Conservation (phyloP, 2,113 vertebrate genomes). For the Fukomys damarensis region DNA sequence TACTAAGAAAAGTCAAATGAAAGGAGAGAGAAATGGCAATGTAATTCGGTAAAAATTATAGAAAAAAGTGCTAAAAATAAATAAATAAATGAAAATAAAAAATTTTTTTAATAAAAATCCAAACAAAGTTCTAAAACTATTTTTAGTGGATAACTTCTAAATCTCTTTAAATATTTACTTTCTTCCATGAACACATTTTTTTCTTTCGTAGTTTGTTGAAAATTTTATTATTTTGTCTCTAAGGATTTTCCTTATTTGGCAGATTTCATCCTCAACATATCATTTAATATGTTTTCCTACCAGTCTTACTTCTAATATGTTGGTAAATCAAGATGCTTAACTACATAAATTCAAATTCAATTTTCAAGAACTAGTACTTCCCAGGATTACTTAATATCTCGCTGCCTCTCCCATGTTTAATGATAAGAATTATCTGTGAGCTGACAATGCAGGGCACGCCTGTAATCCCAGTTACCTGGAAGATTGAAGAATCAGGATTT, state of each 20-base stretch:
- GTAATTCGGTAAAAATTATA: neutral
- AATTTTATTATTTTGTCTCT: neutral
- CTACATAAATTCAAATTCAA: neutral
- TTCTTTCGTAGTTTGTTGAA: neutral
- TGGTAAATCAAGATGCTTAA: neutral
- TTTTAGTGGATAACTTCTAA: neutral
- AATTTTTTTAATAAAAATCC: constrained; percentile 3
- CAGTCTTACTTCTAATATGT: neutral
- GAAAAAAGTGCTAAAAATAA: neutral
- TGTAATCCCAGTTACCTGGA: neutral
- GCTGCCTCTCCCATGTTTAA: neutral
- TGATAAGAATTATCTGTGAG: neutral
- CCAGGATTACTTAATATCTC: neutral
- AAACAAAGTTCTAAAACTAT: neutral
- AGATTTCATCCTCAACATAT: neutral
- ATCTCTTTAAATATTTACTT: neutral
- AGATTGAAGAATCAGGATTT: neutral
- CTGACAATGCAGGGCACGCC: neutral
- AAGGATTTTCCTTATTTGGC: neutral
- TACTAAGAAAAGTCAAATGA: neutral
- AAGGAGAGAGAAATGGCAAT: neutral
- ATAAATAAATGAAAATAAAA: neutral
- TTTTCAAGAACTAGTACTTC: neutral
- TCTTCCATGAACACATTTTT: neutral
- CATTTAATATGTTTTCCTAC: neutral